These are phyloP conservation scores for Chloroceryle amazona DNA, from an alignment of 2,797 vertebrate species.

Conservation along the genomic window DNA sequence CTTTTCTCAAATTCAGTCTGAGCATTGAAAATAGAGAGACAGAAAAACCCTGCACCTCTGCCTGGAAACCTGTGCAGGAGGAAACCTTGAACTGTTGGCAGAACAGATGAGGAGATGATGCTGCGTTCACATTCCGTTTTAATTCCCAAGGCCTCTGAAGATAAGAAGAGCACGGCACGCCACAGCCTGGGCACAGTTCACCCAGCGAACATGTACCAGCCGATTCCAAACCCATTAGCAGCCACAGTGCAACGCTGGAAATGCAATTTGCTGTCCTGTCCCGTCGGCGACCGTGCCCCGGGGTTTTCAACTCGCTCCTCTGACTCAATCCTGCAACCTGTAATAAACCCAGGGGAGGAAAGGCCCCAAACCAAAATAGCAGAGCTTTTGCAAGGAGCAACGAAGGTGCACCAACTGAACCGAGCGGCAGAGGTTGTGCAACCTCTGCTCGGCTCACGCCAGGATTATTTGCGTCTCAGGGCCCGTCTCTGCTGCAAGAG, in stretches of 20 bases:
- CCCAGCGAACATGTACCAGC: accelerated
- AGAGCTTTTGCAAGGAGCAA: background rate
- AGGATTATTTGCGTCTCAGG: background rate
- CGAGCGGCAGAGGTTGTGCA: background rate
- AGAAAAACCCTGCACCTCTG: background rate
- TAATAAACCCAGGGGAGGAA: background rate
- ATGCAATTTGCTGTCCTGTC: accelerated
- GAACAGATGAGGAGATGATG: accelerated
- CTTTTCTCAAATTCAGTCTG: background rate
- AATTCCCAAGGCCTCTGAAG: background rate
- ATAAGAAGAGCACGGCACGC: background rate
- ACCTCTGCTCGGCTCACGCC: background rate
- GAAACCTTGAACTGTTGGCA: background rate
- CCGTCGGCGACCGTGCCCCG: accelerated
- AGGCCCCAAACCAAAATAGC: background rate
- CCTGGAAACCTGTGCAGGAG: background rate
- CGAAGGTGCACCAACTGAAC: background rate
- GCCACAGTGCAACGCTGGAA: accelerated
- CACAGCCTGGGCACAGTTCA: background rate
- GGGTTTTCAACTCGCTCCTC: background rate
- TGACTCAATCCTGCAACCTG: slow-evolving; percentile 12
- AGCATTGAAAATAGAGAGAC: background rate
- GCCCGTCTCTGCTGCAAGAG: background rate
- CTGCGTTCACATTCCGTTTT: background rate
- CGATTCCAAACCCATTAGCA: accelerated